Evolutionary conservation across 2,888 invertebrate genomes (phyloP).

Genomic region (Spodoptera exigua): DNA sequence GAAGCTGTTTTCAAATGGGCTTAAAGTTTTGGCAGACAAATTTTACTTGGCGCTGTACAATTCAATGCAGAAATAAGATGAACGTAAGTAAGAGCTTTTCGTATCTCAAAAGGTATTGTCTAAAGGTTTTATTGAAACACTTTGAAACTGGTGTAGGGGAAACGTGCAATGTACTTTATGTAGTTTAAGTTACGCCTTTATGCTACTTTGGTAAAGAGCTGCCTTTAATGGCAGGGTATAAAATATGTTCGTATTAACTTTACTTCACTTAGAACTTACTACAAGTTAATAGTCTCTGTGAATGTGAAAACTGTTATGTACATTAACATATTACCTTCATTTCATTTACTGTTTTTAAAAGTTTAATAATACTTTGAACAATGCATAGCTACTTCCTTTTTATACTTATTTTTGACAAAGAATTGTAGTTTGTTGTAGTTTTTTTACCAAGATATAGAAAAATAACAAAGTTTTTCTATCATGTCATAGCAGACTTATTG

Average conservation of each 20-base stretch:
- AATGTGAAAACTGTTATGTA: too few relatives aligned
- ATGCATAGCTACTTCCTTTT: too few relatives aligned
- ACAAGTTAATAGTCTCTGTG: too few relatives aligned
- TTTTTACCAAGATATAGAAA: too few relatives aligned
- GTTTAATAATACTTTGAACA: too few relatives aligned
- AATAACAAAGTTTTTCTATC: too few relatives aligned
- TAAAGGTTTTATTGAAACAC: constrained; percentile 42
- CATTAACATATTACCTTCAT: too few relatives aligned
- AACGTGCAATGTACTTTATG: constrained; percentile 23
- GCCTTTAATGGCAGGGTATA: neutral
- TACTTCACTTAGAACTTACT: constrained; percentile 2
- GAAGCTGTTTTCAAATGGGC: neutral
- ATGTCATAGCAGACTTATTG: too few relatives aligned
- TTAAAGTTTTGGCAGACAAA: constrained; percentile 12
- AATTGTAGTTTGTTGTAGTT: too few relatives aligned
- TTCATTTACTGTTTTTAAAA: too few relatives aligned
- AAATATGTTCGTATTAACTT: constrained; percentile 12
- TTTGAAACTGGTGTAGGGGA: constrained; percentile 24
- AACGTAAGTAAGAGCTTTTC: constrained; percentile 17
- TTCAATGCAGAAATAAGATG: constrained; percentile 6
- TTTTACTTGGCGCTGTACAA: constrained; percentile 2
- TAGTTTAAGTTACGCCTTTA: neutral
- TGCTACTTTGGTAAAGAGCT: neutral
- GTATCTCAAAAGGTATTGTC: constrained; percentile 10
- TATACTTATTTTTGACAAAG: too few relatives aligned